These are phyloP conservation scores for Cryptomyrus ogoouensis DNA, from an alignment of 2,113 vertebrate genomes.

Conservation along the genomic window DNA sequence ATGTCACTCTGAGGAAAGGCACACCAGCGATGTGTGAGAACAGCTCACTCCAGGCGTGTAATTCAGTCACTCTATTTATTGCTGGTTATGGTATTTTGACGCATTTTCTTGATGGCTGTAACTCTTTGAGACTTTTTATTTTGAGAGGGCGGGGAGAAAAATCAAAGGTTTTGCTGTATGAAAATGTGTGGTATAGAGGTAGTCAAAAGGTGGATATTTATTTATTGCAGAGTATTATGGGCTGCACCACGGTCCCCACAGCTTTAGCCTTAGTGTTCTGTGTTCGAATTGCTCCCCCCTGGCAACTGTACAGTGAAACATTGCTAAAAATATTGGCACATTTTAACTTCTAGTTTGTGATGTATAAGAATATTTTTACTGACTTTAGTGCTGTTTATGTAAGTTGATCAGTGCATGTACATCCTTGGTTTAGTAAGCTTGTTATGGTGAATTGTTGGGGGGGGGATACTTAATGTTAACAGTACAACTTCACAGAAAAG, in stretches of 20 bases:
- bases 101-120: background rate
- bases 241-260: constrained; percentile 18
- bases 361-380: constrained; percentile 29
- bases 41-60: background rate
- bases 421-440: constrained; percentile 22
- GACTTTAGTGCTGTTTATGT: constrained; percentile 24
- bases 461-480: background rate
- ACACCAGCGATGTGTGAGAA: background rate
- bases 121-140: background rate
- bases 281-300: background rate
- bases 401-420: constrained; percentile 28
- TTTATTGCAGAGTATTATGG: constrained; percentile 24
- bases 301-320: constrained; percentile 21
- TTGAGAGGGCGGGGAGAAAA: background rate
- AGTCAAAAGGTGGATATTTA: constrained; percentile 23
- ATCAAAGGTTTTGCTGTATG: constrained; percentile 14
- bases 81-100: constrained; percentile 9
- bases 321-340: constrained; percentile 21
- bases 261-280: constrained; percentile 17
- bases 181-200: constrained; percentile 7
- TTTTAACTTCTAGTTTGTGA: constrained; percentile 21
- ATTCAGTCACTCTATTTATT: constrained; percentile 1
- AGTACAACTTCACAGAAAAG: constrained; percentile 17
- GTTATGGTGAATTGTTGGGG: constrained; percentile 11
- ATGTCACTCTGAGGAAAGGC: background rate